These are phyloP conservation scores for Drosophila mayri DNA, from an alignment of 1,140 invertebrate genomes.

Conservation along the genomic window DNA sequence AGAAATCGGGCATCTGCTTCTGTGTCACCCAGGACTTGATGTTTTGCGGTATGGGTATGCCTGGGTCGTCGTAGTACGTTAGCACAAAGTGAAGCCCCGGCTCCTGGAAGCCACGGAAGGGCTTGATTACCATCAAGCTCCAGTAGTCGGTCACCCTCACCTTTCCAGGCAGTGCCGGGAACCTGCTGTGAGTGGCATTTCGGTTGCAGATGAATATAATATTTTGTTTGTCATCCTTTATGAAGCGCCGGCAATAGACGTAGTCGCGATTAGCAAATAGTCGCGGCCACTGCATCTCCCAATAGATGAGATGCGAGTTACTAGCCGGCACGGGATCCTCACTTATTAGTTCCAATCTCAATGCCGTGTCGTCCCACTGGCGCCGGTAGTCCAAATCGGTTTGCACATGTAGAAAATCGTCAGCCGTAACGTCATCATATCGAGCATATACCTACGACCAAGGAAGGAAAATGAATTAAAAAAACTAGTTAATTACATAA, in stretches of 20 bases:
- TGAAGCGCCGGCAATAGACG: slow-evolving; percentile 91
- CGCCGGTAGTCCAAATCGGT: slow-evolving; percentile 92
- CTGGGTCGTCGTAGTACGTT: slow-evolving; percentile 95
- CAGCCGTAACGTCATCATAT: slow-evolving; percentile 91
- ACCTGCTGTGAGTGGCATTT: slow-evolving; percentile 81
- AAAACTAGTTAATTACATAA: background rate
- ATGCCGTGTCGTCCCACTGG: slow-evolving; percentile 92
- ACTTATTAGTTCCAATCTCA: slow-evolving; percentile 89
- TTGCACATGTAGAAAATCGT: slow-evolving; percentile 93
- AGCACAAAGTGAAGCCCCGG: slow-evolving; percentile 90
- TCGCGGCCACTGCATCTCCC: slow-evolving; percentile 95
- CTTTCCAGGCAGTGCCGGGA: slow-evolving; percentile 79
- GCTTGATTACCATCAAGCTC: slow-evolving; percentile 94
- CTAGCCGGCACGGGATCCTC: slow-evolving; percentile 86
- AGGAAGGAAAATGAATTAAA: background rate
- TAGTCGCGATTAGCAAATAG: slow-evolving; percentile 95
- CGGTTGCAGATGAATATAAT: slow-evolving; percentile 86
- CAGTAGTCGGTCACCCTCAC: slow-evolving; percentile 91
- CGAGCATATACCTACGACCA: slow-evolving; percentile 89
- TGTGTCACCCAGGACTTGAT: slow-evolving; percentile 89
- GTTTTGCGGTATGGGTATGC: slow-evolving; percentile 88
- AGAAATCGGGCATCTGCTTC: slow-evolving; percentile 84
- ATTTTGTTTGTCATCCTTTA: slow-evolving; percentile 86
- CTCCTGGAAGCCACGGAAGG: slow-evolving; percentile 83
- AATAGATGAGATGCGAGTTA: slow-evolving; percentile 92